phyloP scores from a whole-genome alignment of 1,140 invertebrate genomes.

The Meloidogyne floridensis region DNA sequence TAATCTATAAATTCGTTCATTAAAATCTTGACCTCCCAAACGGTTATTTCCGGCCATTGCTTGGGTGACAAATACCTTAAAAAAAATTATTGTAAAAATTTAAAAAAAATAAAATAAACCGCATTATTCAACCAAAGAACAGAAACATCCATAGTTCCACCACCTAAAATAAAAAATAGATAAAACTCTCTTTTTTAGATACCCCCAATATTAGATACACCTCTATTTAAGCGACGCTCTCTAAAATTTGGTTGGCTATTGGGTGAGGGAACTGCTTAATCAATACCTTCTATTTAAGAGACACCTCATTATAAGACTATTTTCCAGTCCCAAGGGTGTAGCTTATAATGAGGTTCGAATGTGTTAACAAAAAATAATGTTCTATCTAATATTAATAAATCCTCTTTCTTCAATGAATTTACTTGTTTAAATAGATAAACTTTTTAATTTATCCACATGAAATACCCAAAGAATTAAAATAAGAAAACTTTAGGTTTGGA shows the following conservation, averaged over 20 bases:
- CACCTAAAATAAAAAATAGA: constrained; percentile 52
- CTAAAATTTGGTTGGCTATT: too few relatives aligned
- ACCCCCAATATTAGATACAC: too few relatives aligned
- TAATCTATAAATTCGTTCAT: constrained; percentile 66
- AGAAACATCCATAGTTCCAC: constrained; percentile 70
- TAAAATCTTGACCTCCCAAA: constrained; percentile 70
- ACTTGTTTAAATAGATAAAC: not conserved
- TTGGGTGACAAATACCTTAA: constrained; percentile 68
- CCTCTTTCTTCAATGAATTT: not conserved
- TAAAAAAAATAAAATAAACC: constrained; percentile 48
- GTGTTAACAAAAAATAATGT: too few relatives aligned
- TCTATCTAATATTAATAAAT: too few relatives aligned
- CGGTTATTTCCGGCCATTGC: constrained; percentile 70
- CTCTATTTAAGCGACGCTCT: too few relatives aligned
- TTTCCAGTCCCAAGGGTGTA: too few relatives aligned
- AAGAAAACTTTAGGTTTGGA: constrained; percentile 18
- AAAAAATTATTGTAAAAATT: not conserved
- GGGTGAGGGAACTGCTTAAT: too few relatives aligned
- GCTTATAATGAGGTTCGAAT: too few relatives aligned
- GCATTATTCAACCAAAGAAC: constrained; percentile 68
- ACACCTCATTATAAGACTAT: too few relatives aligned
- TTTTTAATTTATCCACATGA: constrained; percentile 25
- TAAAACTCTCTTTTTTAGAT: too few relatives aligned
- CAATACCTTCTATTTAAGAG: too few relatives aligned
- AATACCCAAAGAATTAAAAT: constrained; percentile 16